A percentile compares a stretch with the other conserved stretches of the same genome.
Evolutionary conservation across 2,888 invertebrate species (phyloP).

Genomic region (Leptinotarsa tumamoca): DNA sequence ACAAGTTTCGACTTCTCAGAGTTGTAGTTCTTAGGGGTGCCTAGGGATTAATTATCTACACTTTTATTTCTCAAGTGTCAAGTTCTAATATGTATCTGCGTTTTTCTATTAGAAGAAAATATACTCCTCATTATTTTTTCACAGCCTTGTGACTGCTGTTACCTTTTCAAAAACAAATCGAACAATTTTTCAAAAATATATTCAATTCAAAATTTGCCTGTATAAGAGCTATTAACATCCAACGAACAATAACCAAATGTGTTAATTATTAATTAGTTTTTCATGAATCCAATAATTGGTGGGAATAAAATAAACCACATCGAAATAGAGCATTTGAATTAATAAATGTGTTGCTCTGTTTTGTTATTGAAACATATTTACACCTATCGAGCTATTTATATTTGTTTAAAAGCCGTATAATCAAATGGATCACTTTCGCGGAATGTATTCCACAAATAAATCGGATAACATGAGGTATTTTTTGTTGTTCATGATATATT

Average conservation of each 20-base stretch:
- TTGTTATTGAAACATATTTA: slow-evolving; percentile 41
- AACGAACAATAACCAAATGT: not conserved
- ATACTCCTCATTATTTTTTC: too few relatives aligned
- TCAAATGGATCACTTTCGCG: not conserved
- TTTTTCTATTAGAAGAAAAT: too few relatives aligned
- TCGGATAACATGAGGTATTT: not conserved
- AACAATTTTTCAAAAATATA: not conserved
- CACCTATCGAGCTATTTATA: slow-evolving; percentile 34
- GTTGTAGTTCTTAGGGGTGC: too few relatives aligned
- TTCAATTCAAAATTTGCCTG: not conserved
- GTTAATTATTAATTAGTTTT: slow-evolving; percentile 19
- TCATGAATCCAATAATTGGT: slow-evolving; percentile 11
- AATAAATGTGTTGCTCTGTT: slow-evolving; percentile 37
- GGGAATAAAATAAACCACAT: slow-evolving; percentile 33
- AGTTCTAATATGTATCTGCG: too few relatives aligned
- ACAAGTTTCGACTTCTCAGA: too few relatives aligned
- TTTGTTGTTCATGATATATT: not conserved
- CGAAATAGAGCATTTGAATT: slow-evolving; percentile 32
- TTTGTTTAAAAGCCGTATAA: slow-evolving; percentile 32
- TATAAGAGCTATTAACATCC: not conserved
- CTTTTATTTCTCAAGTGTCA: too few relatives aligned
- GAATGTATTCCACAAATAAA: not conserved
- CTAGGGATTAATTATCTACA: too few relatives aligned
- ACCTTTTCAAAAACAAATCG: too few relatives aligned
- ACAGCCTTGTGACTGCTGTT: too few relatives aligned